Base-by-base conservation (phyloP, 2,888 invertebrate genomes). In the Rhabditoides inermis region DNA sequence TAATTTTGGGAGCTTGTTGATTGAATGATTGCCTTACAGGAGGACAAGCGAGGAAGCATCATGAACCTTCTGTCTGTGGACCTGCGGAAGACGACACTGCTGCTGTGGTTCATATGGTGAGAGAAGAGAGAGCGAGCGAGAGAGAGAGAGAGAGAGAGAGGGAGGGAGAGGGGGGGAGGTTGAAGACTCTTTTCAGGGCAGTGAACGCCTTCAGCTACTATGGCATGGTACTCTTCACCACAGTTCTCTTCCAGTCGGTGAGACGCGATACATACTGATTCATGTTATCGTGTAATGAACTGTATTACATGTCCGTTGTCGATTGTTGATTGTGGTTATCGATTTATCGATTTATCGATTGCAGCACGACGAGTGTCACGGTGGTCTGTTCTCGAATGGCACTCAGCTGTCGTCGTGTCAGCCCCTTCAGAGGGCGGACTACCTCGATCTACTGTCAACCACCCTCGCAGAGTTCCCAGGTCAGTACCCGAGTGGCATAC, bases 391-490 rank as follows among this genome's bases (percentile, higher is more conserved):
- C 49, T 63, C 63, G 3, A 65, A 65, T 44, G 61, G 54, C n/a
- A 68, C 68, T 0, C 41, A 51, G 25, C 28, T 57, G n/a, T 23
- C 3, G 41, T 78, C 77, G 55, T 82, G 82, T 65, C 77, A 78
- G 45, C 76, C 85, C 52, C 79, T 90, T 26, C 85, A 85, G 70
- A 87, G 87, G 18, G 85, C 85, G 0, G 91, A 92, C 79, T 92
- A 91, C 75, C 86, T 88, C 81, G 90, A 91, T 78, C 80, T 92
- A 23, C 80, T 91, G 27, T 90, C 90, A 88, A 91, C 90, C 2
- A 91, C 90, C 0, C 79, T 91, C 45, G 89, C 91, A 0, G 91
- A 92, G 79, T 91, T 92, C 78, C 92, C 91, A 35, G 90, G 88
- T 85, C 74, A 18, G 12, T 46, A 46, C 6, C 20, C 20, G 20